These are phyloP conservation scores for Arrhopalites spinosus DNA, from an alignment of 2,888 invertebrate species.

Conservation along the genomic window DNA sequence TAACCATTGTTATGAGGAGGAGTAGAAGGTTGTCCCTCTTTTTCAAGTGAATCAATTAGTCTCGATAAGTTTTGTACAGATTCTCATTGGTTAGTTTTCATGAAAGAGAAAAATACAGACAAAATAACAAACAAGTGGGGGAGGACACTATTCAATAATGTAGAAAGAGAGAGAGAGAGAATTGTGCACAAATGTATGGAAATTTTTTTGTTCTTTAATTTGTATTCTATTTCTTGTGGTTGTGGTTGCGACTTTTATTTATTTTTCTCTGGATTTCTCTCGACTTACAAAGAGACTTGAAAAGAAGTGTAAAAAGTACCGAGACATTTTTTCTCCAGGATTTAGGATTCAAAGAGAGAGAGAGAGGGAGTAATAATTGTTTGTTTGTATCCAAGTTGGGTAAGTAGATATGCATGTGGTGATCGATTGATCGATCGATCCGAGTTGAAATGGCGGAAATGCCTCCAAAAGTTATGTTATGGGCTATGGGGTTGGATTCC, in stretches of 20 bases:
- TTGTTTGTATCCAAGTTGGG: constrained; percentile 2
- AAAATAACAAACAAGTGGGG: neutral
- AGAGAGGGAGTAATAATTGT: neutral
- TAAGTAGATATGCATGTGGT: constrained; percentile 3
- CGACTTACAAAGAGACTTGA: too few species aligned
- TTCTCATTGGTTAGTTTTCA: neutral
- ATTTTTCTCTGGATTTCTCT: too few species aligned
- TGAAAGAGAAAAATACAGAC: neutral
- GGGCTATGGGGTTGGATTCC: constrained; percentile 2
- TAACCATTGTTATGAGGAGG: neutral
- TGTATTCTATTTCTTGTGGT: too few species aligned
- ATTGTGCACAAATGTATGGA: neutral
- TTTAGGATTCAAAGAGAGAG: neutral
- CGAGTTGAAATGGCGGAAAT: neutral
- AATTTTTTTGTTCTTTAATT: too few species aligned
- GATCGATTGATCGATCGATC: neutral
- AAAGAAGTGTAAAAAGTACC: too few species aligned
- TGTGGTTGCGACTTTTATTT: too few species aligned
- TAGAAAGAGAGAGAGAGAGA: neutral
- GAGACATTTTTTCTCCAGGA: neutral
- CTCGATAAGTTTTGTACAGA: neutral
- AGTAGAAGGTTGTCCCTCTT: neutral
- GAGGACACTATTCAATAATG: neutral
- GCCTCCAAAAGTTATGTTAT: neutral
- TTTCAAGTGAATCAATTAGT: constrained; percentile 13